Evolutionary conservation across 2,797 vertebrate genomes (phyloP), one percentile per base, ranked within the genome.

Genomic region (Lindbergichthys nudifrons): DNA sequence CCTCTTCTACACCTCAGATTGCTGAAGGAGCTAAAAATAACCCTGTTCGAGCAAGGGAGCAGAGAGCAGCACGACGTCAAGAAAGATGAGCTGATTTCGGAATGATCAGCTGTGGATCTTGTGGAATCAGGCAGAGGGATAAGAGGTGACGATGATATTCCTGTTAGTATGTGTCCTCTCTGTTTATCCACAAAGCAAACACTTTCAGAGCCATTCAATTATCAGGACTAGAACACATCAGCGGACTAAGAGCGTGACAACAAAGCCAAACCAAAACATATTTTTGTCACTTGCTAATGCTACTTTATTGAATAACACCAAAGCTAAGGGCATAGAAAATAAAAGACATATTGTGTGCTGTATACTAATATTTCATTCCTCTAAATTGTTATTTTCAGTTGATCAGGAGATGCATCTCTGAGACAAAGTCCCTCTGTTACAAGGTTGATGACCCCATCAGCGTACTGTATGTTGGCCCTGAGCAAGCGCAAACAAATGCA

Each of bases 1-100:
- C 70, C 67, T 85, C 71, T 41, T 48, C 56, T 71, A 57, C 57
- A 82, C 60, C 70, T 1, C 30, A 53, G 71, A 65, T 77, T 70
- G 80, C 21, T 30, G n/a, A 4, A 81, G 62, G 48, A 74, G 63
- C 36, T 57, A 18, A 84, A 70, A 78, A 81, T 57, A 79, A 78
- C 88, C 42, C 30, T 19, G 48, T 71, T 66, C 1, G 21, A 42
- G 26, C 19, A 9, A 80, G 69, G 1, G 15, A 75, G 60, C 54
- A 57, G 16, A 64, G 36, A 48, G 45, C 2, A 61, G 61, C 54
- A 60, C 51, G 68, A 70, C 39, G 23, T 70, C 63, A 15, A 30
- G 32, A 46, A 64, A 71, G 77, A 80, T 46, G 30, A 79, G 65
- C n/a, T 65, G 70, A 65, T 54, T 71, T 9, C 30, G 21, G 52